These are phyloP conservation scores for Vulpes ferrilata DNA, from an alignment of 2,113 vertebrate genomes.

Conservation along the genomic window DNA sequence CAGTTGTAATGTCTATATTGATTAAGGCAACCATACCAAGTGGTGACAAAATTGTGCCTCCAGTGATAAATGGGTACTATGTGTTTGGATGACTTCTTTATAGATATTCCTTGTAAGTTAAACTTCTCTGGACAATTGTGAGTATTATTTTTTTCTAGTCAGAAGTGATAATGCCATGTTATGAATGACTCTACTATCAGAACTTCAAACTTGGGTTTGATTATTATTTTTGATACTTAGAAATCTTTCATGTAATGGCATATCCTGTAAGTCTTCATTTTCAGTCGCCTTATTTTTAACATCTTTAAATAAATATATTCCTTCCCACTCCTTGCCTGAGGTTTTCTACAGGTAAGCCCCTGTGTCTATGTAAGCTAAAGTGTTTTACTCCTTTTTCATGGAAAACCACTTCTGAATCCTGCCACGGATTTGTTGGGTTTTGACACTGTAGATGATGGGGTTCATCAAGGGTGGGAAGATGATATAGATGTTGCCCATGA, in stretches of 20 bases:
- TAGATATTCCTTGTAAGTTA: not conserved
- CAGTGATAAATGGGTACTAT: not conserved
- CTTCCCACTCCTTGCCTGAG: too few relatives aligned
- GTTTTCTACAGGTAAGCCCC: not conserved
- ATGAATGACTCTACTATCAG: not conserved
- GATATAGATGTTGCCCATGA: slow-evolving; percentile 27
- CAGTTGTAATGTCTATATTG: not conserved
- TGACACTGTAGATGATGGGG: slow-evolving; percentile 69
- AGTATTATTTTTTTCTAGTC: not conserved
- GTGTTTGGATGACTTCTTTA: not conserved
- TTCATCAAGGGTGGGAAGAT: slow-evolving; percentile 57
- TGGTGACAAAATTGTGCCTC: not conserved
- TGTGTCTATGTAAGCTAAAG: not conserved
- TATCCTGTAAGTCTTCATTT: not conserved
- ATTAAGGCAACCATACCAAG: not conserved
- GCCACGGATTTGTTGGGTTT: slow-evolving; percentile 60
- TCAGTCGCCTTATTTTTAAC: not conserved
- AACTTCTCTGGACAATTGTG: not conserved
- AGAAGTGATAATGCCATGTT: not conserved
- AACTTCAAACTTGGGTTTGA: not conserved
- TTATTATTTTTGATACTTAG: not conserved
- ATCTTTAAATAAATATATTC: not conserved
- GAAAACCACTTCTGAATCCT: slow-evolving; percentile 21
- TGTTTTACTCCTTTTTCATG: not conserved
- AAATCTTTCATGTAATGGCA: not conserved